Conservation (phyloP, 2,113 vertebrate species). For the Cottus gobio region DNA sequence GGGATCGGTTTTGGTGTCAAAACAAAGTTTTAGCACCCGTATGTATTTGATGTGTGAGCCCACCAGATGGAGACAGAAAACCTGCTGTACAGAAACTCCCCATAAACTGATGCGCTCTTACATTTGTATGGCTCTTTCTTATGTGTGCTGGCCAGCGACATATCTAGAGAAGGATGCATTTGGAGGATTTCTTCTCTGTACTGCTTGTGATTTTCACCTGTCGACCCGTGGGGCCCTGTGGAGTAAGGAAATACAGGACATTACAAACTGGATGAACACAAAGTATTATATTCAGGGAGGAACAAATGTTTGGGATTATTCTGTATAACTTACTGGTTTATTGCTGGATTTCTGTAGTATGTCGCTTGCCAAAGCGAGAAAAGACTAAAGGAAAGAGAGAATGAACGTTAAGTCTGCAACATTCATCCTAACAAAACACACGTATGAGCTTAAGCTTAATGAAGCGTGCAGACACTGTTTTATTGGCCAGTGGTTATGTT, state of each 20-base stretch:
- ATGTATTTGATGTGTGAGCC: conserved; percentile 13
- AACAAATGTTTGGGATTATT: conserved; percentile 2
- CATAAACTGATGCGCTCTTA: conserved; percentile 47
- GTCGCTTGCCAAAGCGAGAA: conserved; percentile 88
- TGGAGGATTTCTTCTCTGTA: conserved; percentile 81
- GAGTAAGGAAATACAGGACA: conserved; percentile 1
- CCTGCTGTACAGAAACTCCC: neutral
- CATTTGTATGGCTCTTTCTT: neutral
- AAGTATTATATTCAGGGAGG: neutral
- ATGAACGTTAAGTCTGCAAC: neutral
- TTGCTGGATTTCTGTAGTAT: conserved; percentile 89
- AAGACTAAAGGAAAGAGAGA: conserved; percentile 81
- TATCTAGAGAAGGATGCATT: conserved; percentile 81
- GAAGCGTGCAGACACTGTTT: neutral
- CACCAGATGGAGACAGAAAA: conserved; percentile 66
- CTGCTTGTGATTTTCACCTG: conserved; percentile 83
- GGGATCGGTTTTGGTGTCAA: conserved; percentile 11
- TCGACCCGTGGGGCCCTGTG: conserved; percentile 72
- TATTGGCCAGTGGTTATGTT: neutral
- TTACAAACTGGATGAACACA: neutral
- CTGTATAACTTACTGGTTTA: conserved; percentile 83
- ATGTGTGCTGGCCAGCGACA: neutral
- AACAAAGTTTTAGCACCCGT: conserved; percentile 7
- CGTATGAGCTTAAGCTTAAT: neutral
- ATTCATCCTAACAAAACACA: neutral